Base-by-base conservation (phyloP, 2,113 vertebrate species). In the Mus spicilegus region DNA sequence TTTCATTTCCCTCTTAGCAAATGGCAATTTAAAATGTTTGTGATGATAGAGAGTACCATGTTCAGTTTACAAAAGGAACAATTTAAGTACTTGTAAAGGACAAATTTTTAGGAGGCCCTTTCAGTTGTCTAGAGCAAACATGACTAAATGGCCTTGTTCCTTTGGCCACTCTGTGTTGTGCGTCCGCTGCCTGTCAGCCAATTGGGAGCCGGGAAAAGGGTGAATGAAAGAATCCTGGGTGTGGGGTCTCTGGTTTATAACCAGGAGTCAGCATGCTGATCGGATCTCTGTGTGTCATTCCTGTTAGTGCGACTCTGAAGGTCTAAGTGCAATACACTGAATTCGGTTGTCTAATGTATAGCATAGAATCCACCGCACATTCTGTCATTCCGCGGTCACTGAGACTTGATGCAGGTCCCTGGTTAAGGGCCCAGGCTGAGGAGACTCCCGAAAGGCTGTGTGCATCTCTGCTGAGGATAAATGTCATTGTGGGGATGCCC, bases 21-120 rank as follows among this genome's bases (percentile, higher is more conserved):
- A 70, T 70, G 63, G 5, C 51, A 90, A 70, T 91, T 75, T 91
- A 36, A 82, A 94, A 70, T 76, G 5, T 91, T 87, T 93, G 58
- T 36, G 72, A 51, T 46, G 76, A 10, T 33, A 6, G 33, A 61
- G 42, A 82, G 39, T 86, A 61, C 19, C 70, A 1, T 51, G 26
- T 92, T 90, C 89, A 20, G 13, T 90, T 94, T 77, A 49, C 33
- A 54, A 90, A 80, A 87, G 46, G 14, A 58, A 19, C 77, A 70
- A 94, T 49, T 7, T 81, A 56, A n/a, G 87, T 65, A 51, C 58
- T 61, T 69, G 7, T 87, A 76, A 89, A 80, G 24, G 10, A 39
- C 70, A 96, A 63, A n/a, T 58, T 46, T 54, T 82, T 33, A 58
- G 67, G 54, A 95, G n/a, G 24, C 61, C 36, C 0, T 91, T 96